phyloP scores from a whole-genome alignment of 2,888 invertebrate species.

The Trilocha varians region DNA sequence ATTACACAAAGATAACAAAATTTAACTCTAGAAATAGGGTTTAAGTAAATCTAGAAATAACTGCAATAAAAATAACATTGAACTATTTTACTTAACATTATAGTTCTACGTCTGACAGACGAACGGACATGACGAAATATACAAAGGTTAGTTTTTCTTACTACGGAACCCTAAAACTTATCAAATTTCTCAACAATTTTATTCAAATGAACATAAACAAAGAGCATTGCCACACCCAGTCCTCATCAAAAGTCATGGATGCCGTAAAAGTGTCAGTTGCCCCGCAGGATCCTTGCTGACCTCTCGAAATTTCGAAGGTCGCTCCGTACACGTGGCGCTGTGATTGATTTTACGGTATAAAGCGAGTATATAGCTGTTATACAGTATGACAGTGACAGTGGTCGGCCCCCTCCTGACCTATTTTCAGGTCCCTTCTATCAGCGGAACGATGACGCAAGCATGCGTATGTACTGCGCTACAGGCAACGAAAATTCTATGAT shows the following conservation, averaged over 20 bases:
- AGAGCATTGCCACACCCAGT: constrained; percentile 4
- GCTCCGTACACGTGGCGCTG: constrained; percentile 30
- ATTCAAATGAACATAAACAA: constrained; percentile 4
- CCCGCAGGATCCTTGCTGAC: constrained; percentile 21
- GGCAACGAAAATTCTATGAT: background rate
- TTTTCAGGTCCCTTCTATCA: constrained; percentile 53
- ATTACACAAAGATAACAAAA: too few species aligned
- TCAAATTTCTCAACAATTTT: too few species aligned
- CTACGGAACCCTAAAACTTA: too few species aligned
- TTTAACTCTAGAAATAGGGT: too few species aligned
- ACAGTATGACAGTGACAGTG: constrained; percentile 60
- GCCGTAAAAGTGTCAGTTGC: constrained; percentile 20
- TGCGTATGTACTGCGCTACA: constrained; percentile 4
- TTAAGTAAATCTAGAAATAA: too few species aligned
- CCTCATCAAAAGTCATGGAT: constrained; percentile 19
- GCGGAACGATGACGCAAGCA: constrained; percentile 54
- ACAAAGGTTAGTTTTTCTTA: too few species aligned
- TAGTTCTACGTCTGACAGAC: too few species aligned
- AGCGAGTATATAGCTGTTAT: constrained; percentile 17
- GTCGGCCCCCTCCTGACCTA: constrained; percentile 67
- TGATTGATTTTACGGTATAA: constrained; percentile 25
- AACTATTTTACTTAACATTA: too few species aligned
- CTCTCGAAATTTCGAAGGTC: constrained; percentile 46
- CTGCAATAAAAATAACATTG: too few species aligned
- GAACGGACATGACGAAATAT: too few species aligned